phyloP scores from a whole-genome alignment of 2,888 invertebrate genomes.

The Eupithecia vulgata region DNA sequence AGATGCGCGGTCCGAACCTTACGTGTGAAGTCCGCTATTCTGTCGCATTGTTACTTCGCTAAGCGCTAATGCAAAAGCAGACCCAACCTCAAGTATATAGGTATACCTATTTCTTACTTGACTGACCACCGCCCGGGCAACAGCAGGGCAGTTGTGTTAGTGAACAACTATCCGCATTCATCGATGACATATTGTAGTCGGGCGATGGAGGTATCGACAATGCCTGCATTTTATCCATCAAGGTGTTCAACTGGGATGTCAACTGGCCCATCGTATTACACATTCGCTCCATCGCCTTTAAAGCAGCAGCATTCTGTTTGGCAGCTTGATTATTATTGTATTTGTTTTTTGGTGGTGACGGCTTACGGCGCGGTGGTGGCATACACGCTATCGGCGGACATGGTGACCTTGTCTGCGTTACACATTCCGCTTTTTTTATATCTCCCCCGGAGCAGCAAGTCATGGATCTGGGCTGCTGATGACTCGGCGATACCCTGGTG shows the following conservation, averaged over 20 bases:
- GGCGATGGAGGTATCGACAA: background rate
- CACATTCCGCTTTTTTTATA: background rate
- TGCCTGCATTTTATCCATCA: slow-evolving; percentile 54
- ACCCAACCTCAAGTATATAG: background rate
- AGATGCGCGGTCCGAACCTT: too few species aligned
- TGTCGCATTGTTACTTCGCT: background rate
- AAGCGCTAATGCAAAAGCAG: background rate
- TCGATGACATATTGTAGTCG: background rate
- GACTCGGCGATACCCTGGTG: background rate
- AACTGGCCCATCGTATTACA: slow-evolving; percentile 58
- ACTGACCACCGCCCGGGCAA: background rate
- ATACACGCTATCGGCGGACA: background rate
- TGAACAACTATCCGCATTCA: background rate
- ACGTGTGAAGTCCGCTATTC: too few species aligned
- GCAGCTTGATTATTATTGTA: background rate
- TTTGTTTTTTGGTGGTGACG: background rate
- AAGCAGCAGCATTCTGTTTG: background rate
- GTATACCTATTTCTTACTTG: background rate
- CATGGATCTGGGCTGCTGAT: background rate
- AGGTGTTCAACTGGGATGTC: slow-evolving; percentile 53
- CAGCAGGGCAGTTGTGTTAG: background rate
- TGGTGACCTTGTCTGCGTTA: background rate
- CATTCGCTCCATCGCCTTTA: slow-evolving; percentile 52
- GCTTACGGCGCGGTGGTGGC: background rate
- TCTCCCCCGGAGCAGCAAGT: background rate